phyloP scores from a whole-genome alignment of 2,888 invertebrate genomes.

The Pocota personata region DNA sequence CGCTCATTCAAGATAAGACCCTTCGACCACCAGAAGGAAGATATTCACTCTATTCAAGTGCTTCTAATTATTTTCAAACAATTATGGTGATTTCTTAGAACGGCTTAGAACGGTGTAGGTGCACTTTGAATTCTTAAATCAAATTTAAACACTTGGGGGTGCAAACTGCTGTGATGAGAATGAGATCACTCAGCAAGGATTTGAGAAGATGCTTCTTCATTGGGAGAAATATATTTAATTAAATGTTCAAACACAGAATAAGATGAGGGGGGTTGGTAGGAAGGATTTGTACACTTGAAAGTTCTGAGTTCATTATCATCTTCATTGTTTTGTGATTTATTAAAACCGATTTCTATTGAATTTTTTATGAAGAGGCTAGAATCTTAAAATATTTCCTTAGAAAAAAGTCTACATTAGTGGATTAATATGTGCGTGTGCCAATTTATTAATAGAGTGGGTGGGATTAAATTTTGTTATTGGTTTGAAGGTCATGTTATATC shows the following conservation, averaged over 20 bases:
- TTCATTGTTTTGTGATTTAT: not conserved
- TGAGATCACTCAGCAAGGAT: not conserved
- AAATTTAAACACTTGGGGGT: constrained; percentile 9
- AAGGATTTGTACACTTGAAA: not conserved
- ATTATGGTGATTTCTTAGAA: constrained; percentile 13
- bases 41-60: constrained; percentile 11
- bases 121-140: constrained; percentile 13
- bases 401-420: too few relatives aligned
- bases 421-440: too few relatives aligned
- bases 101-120: not conserved
- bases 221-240: not conserved
- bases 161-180: not conserved
- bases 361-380: too few relatives aligned
- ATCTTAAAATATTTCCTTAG: too few relatives aligned
- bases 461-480: too few relatives aligned
- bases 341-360: not conserved
- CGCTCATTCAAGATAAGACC: constrained; percentile 34
- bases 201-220: not conserved
- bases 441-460: too few relatives aligned
- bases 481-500: too few relatives aligned
- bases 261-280: not conserved
- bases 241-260: constrained; percentile 33
- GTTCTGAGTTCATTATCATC: not conserved
- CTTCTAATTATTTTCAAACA: constrained; percentile 41
- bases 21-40: not conserved